A percentile compares a stretch with the other conserved stretches of the same genome.
Conservation (phyloP, 2,113 vertebrate species). For the Cariama cristata region DNA sequence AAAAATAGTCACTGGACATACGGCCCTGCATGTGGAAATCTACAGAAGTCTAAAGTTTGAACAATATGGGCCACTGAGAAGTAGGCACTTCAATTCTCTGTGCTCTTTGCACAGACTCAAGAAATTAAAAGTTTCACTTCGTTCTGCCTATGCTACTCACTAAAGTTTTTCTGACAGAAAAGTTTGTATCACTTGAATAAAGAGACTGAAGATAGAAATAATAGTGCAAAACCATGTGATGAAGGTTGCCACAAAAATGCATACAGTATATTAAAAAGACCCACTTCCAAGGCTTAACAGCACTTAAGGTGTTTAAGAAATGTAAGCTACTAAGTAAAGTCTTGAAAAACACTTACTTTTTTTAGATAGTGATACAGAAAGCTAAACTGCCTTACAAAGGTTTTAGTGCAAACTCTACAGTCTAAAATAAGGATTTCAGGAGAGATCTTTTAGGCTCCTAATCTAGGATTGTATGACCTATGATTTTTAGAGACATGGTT, state of each 20-base stretch:
- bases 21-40: neutral
- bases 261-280: neutral
- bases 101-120: neutral
- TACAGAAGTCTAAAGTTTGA: neutral
- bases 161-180: neutral
- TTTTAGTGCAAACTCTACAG: neutral
- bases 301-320: neutral
- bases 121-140: neutral
- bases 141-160: neutral
- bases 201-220: neutral
- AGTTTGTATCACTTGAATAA: neutral
- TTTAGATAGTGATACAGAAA: neutral
- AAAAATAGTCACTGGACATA: neutral
- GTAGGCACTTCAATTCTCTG: neutral
- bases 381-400: fast-evolving
- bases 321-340: neutral
- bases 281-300: neutral
- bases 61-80: neutral
- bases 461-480: neutral
- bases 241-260: neutral
- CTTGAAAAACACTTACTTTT: neutral
- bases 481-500: neutral
- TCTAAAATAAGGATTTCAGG: neutral
- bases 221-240: neutral
- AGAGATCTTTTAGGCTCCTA: neutral